These are phyloP conservation scores for Tauraco hartlaubi DNA, from an alignment of 2,797 vertebrate genomes.

Conservation along the genomic window DNA sequence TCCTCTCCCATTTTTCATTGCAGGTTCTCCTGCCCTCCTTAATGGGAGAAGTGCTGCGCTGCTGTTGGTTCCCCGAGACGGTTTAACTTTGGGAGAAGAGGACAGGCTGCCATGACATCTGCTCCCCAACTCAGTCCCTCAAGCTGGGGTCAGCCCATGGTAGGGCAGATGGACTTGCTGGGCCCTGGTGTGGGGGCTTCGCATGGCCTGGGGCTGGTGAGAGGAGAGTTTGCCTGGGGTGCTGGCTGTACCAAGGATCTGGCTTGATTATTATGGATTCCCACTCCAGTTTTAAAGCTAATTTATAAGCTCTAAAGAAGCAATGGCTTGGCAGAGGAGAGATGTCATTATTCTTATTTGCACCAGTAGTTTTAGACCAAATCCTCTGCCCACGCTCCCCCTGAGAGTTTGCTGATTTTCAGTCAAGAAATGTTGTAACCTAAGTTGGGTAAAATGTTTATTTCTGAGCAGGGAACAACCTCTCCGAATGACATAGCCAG, in stretches of 20 bases:
- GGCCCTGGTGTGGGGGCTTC: accelerated
- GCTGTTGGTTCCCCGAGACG: background rate
- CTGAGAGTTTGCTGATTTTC: background rate
- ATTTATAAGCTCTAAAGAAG: background rate
- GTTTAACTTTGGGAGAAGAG: background rate
- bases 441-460: background rate
- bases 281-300: background rate
- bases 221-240: background rate
- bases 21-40: background rate
- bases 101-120: background rate
- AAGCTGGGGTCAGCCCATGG: accelerated
- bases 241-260: background rate
- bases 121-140: background rate
- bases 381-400: background rate
- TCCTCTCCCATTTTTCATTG: background rate
- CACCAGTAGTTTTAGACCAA: background rate
- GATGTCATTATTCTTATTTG: background rate
- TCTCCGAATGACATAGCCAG: background rate
- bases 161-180: accelerated
- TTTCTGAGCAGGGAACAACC: background rate
- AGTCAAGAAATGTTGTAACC: background rate
- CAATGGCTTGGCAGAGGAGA: background rate
- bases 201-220: background rate
- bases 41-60: background rate
- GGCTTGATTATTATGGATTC: background rate